Conservation (phyloP, 2,113 vertebrate species). For the Daubentonia madagascariensis region DNA sequence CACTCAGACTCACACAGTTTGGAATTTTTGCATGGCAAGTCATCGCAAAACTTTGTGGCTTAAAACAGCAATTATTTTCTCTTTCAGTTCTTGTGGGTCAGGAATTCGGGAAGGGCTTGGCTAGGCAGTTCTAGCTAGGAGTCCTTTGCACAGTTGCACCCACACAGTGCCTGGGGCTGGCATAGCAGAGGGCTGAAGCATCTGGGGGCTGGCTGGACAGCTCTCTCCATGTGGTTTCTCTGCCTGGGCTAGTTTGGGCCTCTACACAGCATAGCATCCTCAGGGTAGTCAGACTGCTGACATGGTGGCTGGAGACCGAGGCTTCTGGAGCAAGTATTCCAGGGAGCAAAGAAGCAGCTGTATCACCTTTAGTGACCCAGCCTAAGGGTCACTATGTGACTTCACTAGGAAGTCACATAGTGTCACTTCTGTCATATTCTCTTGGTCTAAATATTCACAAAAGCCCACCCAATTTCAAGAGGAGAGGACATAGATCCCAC, state of each 20-base stretch:
- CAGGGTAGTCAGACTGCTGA: not conserved
- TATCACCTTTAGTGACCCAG: not conserved
- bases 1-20: not conserved
- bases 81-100: not conserved
- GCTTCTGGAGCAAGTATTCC: not conserved
- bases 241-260: not conserved
- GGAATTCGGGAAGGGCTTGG: not conserved
- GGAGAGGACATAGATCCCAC: not conserved
- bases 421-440: not conserved
- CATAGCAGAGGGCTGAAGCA: not conserved
- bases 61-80: not conserved
- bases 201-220: not conserved
- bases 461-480: not conserved
- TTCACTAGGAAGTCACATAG: no score
- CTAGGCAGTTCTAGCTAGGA: not conserved
- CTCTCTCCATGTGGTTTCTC: not conserved
- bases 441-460: not conserved
- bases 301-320: not conserved
- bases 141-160: not conserved
- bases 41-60: not conserved
- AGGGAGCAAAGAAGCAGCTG: not conserved
- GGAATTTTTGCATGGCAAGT: not conserved
- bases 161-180: not conserved
- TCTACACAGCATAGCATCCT: not conserved
- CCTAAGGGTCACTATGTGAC: not conserved